Conservation (phyloP, 2,888 invertebrate species). For the Patella pellucida region DNA sequence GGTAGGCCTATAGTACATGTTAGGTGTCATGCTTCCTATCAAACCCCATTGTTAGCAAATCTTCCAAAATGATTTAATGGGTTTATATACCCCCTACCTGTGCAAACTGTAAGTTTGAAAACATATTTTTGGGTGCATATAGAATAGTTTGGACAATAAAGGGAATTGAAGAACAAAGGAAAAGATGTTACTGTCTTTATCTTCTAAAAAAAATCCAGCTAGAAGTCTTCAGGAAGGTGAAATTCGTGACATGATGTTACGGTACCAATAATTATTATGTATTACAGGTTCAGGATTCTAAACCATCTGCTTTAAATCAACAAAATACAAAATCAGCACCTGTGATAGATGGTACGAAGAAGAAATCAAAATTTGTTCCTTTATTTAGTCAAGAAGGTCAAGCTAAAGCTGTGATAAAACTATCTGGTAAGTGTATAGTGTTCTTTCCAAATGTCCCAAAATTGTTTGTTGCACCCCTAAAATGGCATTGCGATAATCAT, state of each 20-base stretch:
- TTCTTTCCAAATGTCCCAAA: too few relatives aligned
- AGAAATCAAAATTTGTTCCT: conserved; percentile 80
- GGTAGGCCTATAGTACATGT: too few relatives aligned
- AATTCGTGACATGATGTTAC: conserved; percentile 3
- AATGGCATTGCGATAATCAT: too few relatives aligned
- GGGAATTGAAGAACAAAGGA: too few relatives aligned
- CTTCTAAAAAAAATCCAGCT: too few relatives aligned
- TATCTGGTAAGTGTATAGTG: conserved; percentile 68
- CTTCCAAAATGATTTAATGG: too few relatives aligned
- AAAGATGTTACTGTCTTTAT: too few relatives aligned
- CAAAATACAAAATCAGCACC: neutral
- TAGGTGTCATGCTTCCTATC: neutral
- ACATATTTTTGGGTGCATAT: too few relatives aligned
- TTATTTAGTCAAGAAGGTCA: conserved; percentile 82
- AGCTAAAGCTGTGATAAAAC: conserved; percentile 72
- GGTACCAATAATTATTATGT: neutral
- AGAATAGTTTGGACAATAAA: too few relatives aligned
- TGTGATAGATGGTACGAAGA: conserved; percentile 49
- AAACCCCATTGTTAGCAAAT: too few relatives aligned
- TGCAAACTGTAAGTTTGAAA: too few relatives aligned
- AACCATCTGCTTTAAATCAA: neutral
- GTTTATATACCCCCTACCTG: neutral
- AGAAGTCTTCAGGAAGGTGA: neutral
- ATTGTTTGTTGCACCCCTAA: too few relatives aligned
- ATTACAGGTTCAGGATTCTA: neutral